These are phyloP conservation scores for Semicossyphus pulcher DNA, from an alignment of 2,113 vertebrate species.

Conservation along the genomic window DNA sequence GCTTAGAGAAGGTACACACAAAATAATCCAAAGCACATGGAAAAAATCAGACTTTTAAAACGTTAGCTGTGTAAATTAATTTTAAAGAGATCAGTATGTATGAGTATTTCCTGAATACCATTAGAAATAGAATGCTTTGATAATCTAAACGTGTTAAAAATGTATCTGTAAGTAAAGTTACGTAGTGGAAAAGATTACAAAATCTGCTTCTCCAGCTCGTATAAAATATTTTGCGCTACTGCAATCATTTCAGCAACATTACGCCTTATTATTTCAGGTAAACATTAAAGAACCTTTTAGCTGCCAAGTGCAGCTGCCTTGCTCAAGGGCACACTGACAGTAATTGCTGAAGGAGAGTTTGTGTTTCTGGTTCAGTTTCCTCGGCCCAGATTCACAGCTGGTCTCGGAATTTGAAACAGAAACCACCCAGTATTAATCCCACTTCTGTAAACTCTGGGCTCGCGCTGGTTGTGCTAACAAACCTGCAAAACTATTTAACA, in stretches of 20 bases:
- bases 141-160: background rate
- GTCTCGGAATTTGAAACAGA: conserved; percentile 51
- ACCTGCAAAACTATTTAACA: background rate
- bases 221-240: conserved; percentile 5
- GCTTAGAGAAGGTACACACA: conserved; percentile 3
- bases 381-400: conserved; percentile 56
- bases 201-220: background rate
- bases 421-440: conserved; percentile 42
- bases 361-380: conserved; percentile 31
- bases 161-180: conserved; percentile 11
- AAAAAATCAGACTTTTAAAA: too few species aligned
- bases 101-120: conserved; percentile 4
- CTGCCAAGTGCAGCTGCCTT: conserved; percentile 45
- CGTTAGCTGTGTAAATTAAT: too few species aligned
- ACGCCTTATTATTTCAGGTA: conserved; percentile 37
- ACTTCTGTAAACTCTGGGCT: conserved; percentile 38
- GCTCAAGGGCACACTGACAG: conserved; percentile 51
- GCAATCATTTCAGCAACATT: background rate
- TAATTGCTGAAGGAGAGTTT: conserved; percentile 34
- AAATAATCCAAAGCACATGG: too few species aligned
- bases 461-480: background rate
- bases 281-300: background rate
- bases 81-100: too few species aligned
- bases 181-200: conserved; percentile 19
- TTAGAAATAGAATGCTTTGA: conserved; percentile 21